phyloP scores from a whole-genome alignment of 2,113 vertebrate genomes.

The Dromaius novaehollandiae region DNA sequence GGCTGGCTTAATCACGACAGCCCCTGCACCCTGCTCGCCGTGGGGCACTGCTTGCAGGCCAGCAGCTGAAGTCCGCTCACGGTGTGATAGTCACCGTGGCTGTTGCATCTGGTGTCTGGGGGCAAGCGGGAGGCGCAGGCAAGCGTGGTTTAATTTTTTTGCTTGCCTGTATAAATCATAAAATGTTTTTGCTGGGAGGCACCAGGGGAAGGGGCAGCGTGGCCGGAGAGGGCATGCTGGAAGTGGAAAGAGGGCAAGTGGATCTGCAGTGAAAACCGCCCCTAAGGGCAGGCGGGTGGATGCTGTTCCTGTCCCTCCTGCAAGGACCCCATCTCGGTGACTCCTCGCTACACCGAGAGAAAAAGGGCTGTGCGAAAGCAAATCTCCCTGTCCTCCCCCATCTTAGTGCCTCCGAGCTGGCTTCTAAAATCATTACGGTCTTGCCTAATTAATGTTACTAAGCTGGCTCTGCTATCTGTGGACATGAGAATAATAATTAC shows the following conservation, averaged over 20 bases:
- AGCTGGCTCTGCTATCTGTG: not conserved
- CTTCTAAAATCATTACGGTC: not conserved
- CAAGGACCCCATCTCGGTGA: not conserved
- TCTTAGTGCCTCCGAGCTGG: not conserved
- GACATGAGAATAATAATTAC: not conserved
- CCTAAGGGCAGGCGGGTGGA: not conserved
- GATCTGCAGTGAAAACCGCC: not conserved
- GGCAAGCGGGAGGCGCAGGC: not conserved
- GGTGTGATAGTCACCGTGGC: rapidly evolving
- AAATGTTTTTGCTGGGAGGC: not conserved
- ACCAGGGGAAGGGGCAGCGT: too few species aligned
- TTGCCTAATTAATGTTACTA: not conserved
- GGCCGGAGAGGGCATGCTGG: not conserved
- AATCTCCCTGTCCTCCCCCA: not conserved
- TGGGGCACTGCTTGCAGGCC: rapidly evolving
- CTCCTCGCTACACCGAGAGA: not conserved
- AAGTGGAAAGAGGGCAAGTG: not conserved
- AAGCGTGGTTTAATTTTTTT: too few species aligned
- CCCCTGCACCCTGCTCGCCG: not conserved
- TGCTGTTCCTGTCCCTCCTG: not conserved
- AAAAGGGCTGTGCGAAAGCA: rapidly evolving
- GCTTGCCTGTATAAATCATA: not conserved
- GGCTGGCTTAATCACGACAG: not conserved
- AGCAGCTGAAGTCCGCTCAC: not conserved
- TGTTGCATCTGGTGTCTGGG: rapidly evolving